phyloP scores from a whole-genome alignment of 2,888 invertebrate genomes.

The Diaprepes abbreviatus region DNA sequence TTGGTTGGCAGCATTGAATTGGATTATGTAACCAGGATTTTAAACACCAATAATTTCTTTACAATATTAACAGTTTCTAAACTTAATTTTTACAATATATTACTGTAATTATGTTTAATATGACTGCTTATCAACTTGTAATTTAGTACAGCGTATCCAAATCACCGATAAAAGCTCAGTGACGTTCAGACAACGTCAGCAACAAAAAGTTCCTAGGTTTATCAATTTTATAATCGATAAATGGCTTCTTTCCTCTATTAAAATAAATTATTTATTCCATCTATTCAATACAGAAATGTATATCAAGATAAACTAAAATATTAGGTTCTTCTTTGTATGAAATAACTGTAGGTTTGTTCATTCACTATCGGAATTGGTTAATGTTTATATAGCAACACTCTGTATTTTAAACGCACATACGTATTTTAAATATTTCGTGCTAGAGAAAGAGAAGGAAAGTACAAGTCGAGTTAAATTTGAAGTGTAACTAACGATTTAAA shows the following conservation, averaged over 20 bases:
- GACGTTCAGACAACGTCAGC: constrained; percentile 1
- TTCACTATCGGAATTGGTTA: background rate
- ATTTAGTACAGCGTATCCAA: background rate
- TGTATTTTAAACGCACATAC: background rate
- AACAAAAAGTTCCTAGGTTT: constrained; percentile 21
- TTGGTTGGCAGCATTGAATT: constrained; percentile 48
- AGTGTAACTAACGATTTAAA: too few relatives aligned
- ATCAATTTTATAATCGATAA: constrained; percentile 3
- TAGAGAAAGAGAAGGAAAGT: background rate
- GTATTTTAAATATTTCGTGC: background rate
- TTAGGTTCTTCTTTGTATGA: too few relatives aligned
- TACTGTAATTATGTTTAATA: background rate
- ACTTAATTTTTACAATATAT: background rate
- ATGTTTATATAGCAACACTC: background rate
- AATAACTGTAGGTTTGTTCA: background rate
- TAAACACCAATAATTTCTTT: constrained; percentile 14
- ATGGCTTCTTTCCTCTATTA: background rate
- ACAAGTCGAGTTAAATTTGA: too few relatives aligned
- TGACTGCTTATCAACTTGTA: background rate
- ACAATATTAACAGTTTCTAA: constrained; percentile 12
- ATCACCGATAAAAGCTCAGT: constrained; percentile 3
- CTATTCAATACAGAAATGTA: too few relatives aligned
- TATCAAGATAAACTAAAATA: too few relatives aligned
- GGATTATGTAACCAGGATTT: constrained; percentile 35
- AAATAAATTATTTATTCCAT: too few relatives aligned